Percentiles rank a stretch among this genome's conserved stretches.
phyloP scores from a whole-genome alignment of 2,888 invertebrate species.

The Napeogenes inachia region DNA sequence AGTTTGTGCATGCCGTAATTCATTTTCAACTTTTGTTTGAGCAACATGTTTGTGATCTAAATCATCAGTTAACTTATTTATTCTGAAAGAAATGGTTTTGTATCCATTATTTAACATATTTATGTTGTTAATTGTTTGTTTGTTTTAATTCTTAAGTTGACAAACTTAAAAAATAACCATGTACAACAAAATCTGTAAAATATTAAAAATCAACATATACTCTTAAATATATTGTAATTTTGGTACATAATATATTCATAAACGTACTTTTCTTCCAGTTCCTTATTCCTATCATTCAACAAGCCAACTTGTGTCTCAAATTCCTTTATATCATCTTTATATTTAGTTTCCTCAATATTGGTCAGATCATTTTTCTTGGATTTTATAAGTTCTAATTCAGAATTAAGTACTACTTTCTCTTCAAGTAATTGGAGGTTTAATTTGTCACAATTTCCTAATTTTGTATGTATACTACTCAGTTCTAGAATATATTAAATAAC shows the following conservation, averaged over 20 bases:
- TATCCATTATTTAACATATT: background rate
- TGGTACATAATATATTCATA: too few species aligned
- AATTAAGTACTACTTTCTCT: conserved; percentile 44
- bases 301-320: conserved; percentile 43
- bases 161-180: too few species aligned
- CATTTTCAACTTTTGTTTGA: conserved; percentile 54
- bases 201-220: too few species aligned
- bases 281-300: conserved; percentile 45
- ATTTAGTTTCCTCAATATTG: conserved; percentile 40
- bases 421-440: conserved; percentile 33
- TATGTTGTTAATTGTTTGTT: too few species aligned
- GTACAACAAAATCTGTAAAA: too few species aligned
- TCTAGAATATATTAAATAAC: conserved; percentile 36
- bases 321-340: conserved; percentile 42
- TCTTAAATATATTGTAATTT: too few species aligned
- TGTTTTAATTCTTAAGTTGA: too few species aligned
- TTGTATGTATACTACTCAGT: conserved; percentile 39
- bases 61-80: conserved; percentile 37
- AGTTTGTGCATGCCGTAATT: conserved; percentile 58
- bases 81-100: conserved; percentile 13
- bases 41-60: conserved; percentile 37
- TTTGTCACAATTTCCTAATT: conserved; percentile 39
- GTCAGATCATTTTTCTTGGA: conserved; percentile 44
- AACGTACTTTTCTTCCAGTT: conserved; percentile 55
- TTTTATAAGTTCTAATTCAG: conserved; percentile 48